Evolutionary conservation across 2,888 invertebrate species (phyloP).

Genomic region (Chloromyia formosa): DNA sequence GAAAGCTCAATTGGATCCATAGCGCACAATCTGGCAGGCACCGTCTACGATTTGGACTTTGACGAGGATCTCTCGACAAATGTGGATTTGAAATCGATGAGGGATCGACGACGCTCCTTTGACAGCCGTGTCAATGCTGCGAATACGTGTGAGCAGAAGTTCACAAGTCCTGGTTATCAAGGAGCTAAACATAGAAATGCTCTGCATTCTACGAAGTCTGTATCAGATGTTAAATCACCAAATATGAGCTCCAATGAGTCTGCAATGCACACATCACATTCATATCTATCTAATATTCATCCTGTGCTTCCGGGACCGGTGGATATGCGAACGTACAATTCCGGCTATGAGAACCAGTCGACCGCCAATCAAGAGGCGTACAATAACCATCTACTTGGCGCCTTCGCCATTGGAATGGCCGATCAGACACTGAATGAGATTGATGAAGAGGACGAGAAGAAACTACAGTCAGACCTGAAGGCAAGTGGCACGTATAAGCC

Average conservation of each 20-base stretch:
- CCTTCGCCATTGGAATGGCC: slow-evolving; percentile 74
- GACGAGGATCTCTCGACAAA: slow-evolving; percentile 84
- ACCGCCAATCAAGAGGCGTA: slow-evolving; percentile 68
- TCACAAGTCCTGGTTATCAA: slow-evolving; percentile 56
- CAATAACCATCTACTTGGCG: slow-evolving; percentile 71
- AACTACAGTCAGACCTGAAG: slow-evolving; percentile 74
- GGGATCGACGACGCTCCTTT: slow-evolving; percentile 81
- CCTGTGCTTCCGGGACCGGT: slow-evolving; percentile 86
- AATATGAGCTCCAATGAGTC: slow-evolving; percentile 57
- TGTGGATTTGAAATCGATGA: slow-evolving; percentile 78
- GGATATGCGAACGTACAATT: slow-evolving; percentile 87
- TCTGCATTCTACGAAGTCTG: slow-evolving; percentile 46
- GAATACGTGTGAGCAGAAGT: slow-evolving; percentile 50
- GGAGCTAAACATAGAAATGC: slow-evolving; percentile 48
- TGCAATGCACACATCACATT: slow-evolving; percentile 54
- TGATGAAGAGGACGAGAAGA: slow-evolving; percentile 82
- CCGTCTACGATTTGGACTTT: slow-evolving; percentile 87
- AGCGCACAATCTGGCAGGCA: slow-evolving; percentile 82
- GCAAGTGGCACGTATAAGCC: slow-evolving; percentile 66
- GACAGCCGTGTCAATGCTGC: slow-evolving; percentile 65
- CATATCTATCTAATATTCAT: slow-evolving; percentile 68
- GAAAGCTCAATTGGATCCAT: slow-evolving; percentile 68
- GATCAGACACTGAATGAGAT: slow-evolving; percentile 77
- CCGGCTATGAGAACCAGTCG: slow-evolving; percentile 65
- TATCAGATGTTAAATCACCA: slow-evolving; percentile 66